Base-by-base conservation (phyloP, 2,888 invertebrate genomes). In the Junonia oenone region DNA sequence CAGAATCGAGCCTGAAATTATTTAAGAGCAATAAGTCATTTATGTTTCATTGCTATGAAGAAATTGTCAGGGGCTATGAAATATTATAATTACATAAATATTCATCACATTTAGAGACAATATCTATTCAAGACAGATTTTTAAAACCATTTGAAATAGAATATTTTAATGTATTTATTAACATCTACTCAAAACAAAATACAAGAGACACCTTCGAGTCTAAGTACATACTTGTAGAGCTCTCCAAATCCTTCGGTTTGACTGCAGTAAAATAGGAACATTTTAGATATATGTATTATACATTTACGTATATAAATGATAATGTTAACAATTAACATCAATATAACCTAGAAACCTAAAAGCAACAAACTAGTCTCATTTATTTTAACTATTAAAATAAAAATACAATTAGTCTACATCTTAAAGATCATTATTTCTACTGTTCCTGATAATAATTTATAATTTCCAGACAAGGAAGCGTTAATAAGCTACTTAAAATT, bases 1-100 rank as follows among this genome's bases (percentile, higher is more conserved):
- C 98, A 98, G 83, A 98, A 95, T 73, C 97, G 93, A 65, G 98
- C 98, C 97, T 97, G 91, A 15, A 79, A 83, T 63, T 70, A 58
- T 55, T 48, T 9, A 31, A 58, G 15, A 67, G 66, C 68, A 69
- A 69, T 69, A 4, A 69, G 49, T 63, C 52, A 29, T 15, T 31
- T 22, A 9, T 6, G 15, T 27, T 26, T 17, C 38, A 46, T 75
- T 83, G 80, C 80, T 75, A 65, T 57, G n/a, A 59, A 11, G 56
- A 67, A 67, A 73, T 29, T 51, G 45, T 27, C 53, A 77, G 76
- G 75, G 68, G 66, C 56, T 56, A 38, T 14, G 14, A 15, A 13
- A 26, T 2, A 13, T 13, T 22, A 26, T 13, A 19, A 55, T 45
- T 37, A 9, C n/a, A 45, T 45, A 14, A 56, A 40, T 55, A 45